A percentile compares a stretch with the other conserved stretches of the same genome.
Evolutionary conservation across 2,113 vertebrate species (phyloP).

Genomic region (Oryzias woworae): DNA sequence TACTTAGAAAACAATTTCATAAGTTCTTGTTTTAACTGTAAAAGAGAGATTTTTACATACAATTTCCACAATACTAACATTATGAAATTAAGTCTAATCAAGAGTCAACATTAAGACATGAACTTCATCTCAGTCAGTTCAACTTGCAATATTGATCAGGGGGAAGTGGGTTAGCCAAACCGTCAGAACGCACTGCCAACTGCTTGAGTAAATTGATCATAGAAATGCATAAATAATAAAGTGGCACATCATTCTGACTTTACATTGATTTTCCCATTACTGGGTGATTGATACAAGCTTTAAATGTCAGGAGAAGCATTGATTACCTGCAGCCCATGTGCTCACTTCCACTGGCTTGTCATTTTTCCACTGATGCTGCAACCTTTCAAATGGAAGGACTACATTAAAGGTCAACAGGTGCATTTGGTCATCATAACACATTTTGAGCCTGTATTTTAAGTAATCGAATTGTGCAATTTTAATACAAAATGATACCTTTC

Average conservation of each 20-base stretch:
- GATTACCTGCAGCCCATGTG: conserved; percentile 47
- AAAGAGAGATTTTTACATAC: background rate
- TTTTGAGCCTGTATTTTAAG: background rate
- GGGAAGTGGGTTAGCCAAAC: background rate
- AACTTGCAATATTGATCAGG: conserved; percentile 39
- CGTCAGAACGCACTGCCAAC: conserved; percentile 4
- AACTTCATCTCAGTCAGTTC: conserved; percentile 20
- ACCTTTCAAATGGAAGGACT: conserved; percentile 43
- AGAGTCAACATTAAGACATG: background rate
- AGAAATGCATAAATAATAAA: conserved; percentile 77
- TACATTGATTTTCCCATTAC: conserved; percentile 74
- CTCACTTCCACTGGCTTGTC: conserved; percentile 35
- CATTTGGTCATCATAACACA: background rate
- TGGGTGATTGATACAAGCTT: conserved; percentile 77
- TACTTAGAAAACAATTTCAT: too few relatives aligned
- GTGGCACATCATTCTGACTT: conserved; percentile 60
- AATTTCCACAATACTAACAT: background rate
- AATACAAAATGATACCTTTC: too few relatives aligned
- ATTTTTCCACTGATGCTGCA: conserved; percentile 23
- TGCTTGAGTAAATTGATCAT: conserved; percentile 60
- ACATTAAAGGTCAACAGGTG: conserved; percentile 59
- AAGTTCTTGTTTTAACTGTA: too few relatives aligned
- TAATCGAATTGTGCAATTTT: too few relatives aligned
- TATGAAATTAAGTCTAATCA: conserved; percentile 19
- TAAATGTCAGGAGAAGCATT: conserved; percentile 72